Evolutionary conservation across 2,888 invertebrate genomes (phyloP).

Genomic region (Molanna angustata): DNA sequence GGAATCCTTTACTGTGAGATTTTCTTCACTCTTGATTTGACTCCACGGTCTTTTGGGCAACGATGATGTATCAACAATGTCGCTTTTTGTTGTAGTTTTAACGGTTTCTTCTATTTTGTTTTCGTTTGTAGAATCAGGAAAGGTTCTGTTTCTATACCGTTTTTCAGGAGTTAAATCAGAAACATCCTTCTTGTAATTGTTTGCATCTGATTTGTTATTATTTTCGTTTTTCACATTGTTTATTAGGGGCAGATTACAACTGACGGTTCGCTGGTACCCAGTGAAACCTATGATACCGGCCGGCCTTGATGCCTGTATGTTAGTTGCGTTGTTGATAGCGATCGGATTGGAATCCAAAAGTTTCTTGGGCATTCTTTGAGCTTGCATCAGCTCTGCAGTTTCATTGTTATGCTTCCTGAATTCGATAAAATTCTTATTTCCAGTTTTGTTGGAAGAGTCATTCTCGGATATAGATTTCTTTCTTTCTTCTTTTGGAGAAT

Average conservation of each 20-base stretch:
- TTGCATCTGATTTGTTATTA: slow-evolving; percentile 39
- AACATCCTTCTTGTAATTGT: slow-evolving; percentile 53
- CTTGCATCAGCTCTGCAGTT: slow-evolving; percentile 37
- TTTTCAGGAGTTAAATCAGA: slow-evolving; percentile 55
- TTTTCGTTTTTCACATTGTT: slow-evolving; percentile 15
- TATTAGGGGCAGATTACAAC: slow-evolving; percentile 38
- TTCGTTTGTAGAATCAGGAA: slow-evolving; percentile 52
- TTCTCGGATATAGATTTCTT: slow-evolving; percentile 14
- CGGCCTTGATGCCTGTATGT: slow-evolving; percentile 44
- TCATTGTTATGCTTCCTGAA: slow-evolving; percentile 31
- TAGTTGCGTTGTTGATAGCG: slow-evolving; percentile 39
- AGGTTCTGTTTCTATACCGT: slow-evolving; percentile 50
- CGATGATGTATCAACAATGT: slow-evolving; percentile 50
- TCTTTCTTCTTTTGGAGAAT: slow-evolving; percentile 53
- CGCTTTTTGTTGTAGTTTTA: slow-evolving; percentile 45
- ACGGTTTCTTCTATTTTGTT: slow-evolving; percentile 43
- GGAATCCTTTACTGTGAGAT: slow-evolving; percentile 35
- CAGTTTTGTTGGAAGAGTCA: slow-evolving; percentile 21
- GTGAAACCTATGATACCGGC: slow-evolving; percentile 47
- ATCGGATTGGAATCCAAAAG: slow-evolving; percentile 23
- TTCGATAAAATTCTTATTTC: slow-evolving; percentile 26
- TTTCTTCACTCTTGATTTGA: slow-evolving; percentile 42
- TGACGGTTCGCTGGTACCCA: slow-evolving; percentile 50
- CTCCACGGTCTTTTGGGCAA: slow-evolving; percentile 43
- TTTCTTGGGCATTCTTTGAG: slow-evolving; percentile 30